Base-by-base conservation (phyloP, 2,888 invertebrate species). In the Epiperipatus broadwayi region DNA sequence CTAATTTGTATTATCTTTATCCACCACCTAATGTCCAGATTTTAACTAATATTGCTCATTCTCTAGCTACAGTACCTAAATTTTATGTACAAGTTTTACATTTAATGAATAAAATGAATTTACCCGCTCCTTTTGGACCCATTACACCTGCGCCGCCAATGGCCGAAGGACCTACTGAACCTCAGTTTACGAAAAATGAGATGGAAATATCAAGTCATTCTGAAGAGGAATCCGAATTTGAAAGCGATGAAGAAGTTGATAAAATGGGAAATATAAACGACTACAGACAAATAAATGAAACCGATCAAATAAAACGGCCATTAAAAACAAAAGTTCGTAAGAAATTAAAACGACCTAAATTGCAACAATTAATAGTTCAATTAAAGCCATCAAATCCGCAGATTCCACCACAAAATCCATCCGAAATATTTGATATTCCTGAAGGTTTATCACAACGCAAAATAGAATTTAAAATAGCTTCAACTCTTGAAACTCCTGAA, bases 101-200 rank as follows among this genome's bases (percentile, higher is more conserved):
- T 62, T 66, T 91, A 37, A 89, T 91, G 89, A 91, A 91, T 56
- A 79, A 78, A 60, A 84, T 91, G 84, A 79, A 78, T 56, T 59
- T 91, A 35, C 75, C 78, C 14, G 71, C 75, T 30, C 91, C 91
- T 1, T 89, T 91, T 61, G 68, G 58, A 1, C 44, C 50, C 14
- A 42, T 50, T 21, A 65, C 52, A 3, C 40, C 49, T 4, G 44
- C 50, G 4, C 54, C 35, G 12, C 8, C 8, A 7, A 8, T 35
- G 35, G 35, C 20, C 8, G n/a, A 12, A 10, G n/a, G n/a, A n/a
- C n/a, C n/a, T n/a, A 35, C 20, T 37, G 42, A 36, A 21, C 21
- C 35, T 2, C 27, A 37, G 7, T 15, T 19, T 5, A 21, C 30
- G 3, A n/a, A 41, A 7, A 33, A 2, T 37, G 25, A 22, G 30